phyloP scores from a whole-genome alignment of 2,797 vertebrate species.

The Iguana delicatissima region DNA sequence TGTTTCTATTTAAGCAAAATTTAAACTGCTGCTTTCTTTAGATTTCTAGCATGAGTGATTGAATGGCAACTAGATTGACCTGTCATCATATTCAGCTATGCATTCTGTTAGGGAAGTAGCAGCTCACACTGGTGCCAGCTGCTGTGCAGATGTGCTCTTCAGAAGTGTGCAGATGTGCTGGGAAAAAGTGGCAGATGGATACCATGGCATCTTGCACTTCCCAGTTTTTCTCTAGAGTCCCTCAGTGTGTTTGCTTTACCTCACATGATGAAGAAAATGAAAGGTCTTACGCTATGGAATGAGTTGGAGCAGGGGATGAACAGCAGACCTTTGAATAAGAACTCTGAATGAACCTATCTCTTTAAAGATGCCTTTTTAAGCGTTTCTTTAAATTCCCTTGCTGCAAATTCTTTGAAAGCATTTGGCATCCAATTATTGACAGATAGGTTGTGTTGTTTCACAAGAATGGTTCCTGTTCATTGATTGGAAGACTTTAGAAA shows the following conservation, averaged over 20 bases:
- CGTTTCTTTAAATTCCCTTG: background rate
- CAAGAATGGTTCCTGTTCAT: background rate
- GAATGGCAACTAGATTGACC: too few relatives aligned
- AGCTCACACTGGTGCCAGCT: background rate
- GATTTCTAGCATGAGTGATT: too few relatives aligned
- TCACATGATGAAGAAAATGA: background rate
- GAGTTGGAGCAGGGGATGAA: background rate
- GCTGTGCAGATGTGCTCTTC: background rate
- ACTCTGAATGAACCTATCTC: background rate
- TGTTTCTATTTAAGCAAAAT: too few relatives aligned
- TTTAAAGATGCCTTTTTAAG: background rate
- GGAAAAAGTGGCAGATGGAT: background rate
- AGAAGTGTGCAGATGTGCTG: background rate
- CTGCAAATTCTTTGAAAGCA: background rate
- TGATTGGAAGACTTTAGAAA: background rate
- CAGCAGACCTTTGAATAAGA: background rate
- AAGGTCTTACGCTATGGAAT: background rate
- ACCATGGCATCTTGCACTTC: background rate
- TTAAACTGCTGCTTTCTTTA: too few relatives aligned
- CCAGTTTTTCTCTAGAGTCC: background rate
- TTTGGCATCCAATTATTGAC: background rate
- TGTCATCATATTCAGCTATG: background rate
- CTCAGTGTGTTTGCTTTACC: background rate
- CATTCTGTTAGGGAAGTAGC: background rate
- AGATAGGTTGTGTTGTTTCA: background rate